phyloP scores from a whole-genome alignment of 2,113 vertebrate genomes.

The Neodon shergylaensis region DNA sequence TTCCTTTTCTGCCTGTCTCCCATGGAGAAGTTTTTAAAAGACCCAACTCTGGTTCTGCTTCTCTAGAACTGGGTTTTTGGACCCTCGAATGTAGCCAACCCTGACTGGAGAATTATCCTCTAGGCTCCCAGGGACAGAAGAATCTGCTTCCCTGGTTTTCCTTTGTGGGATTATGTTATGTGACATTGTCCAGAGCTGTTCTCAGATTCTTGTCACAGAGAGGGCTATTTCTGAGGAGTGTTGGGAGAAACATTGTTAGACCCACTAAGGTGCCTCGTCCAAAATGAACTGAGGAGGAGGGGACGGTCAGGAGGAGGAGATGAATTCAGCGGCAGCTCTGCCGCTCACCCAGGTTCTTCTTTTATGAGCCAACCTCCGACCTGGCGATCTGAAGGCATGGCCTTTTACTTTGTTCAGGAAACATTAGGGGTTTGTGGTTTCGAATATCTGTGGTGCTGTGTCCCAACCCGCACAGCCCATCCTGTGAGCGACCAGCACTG shows the following conservation, averaged over 20 bases:
- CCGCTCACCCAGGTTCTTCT: background rate
- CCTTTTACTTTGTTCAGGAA: slow-evolving; percentile 56
- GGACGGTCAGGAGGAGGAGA: background rate
- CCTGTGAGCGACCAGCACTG: background rate
- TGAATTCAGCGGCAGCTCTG: background rate
- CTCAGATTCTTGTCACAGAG: background rate
- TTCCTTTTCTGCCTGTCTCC: background rate
- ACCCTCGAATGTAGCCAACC: background rate
- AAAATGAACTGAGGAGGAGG: background rate
- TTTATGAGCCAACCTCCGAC: background rate
- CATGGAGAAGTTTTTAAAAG: background rate
- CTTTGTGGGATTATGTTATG: background rate
- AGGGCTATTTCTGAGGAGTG: background rate
- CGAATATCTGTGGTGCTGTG: background rate
- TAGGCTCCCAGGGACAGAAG: background rate
- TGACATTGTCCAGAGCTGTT: background rate
- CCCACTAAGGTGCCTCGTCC: background rate
- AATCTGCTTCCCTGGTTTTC: background rate
- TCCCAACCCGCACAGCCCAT: slow-evolving; percentile 62
- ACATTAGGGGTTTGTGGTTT: slow-evolving; percentile 63
- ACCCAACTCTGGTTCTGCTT: background rate
- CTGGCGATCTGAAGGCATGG: background rate
- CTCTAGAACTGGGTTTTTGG: background rate
- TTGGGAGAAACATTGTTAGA: background rate
- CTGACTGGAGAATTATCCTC: background rate